Evolutionary conservation across 2,113 vertebrate species (phyloP).

Genomic region (Mesembrinibis cayennensis): DNA sequence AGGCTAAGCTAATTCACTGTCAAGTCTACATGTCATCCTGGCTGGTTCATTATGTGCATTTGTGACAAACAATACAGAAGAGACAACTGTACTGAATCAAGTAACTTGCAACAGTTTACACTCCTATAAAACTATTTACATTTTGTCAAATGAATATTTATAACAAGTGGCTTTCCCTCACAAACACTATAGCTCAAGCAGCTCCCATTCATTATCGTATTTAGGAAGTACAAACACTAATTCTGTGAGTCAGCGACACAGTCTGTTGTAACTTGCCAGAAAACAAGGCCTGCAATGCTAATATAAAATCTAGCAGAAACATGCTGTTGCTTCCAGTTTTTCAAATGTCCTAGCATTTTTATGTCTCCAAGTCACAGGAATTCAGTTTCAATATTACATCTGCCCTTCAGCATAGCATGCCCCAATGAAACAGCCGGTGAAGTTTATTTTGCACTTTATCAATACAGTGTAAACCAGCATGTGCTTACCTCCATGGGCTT

Average conservation of each 20-base stretch:
- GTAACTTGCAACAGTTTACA: slow-evolving; percentile 70
- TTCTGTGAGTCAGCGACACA: background rate
- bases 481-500: slow-evolving; percentile 73
- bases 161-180: slow-evolving; percentile 66
- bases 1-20: slow-evolving; percentile 59
- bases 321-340: slow-evolving; percentile 12
- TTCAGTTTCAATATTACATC: slow-evolving; percentile 1
- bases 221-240: slow-evolving; percentile 42
- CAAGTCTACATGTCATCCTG: slow-evolving; percentile 55
- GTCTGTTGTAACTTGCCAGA: background rate
- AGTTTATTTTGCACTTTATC: slow-evolving; percentile 74
- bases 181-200: slow-evolving; percentile 53
- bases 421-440: slow-evolving; percentile 70
- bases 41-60: slow-evolving; percentile 71
- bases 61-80: slow-evolving; percentile 69
- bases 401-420: slow-evolving; percentile 52
- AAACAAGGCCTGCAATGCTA: background rate
- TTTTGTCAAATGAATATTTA: slow-evolving; percentile 79
- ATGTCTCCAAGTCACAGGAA: slow-evolving; percentile 4
- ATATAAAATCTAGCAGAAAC: background rate
- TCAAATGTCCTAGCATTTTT: background rate
- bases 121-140: slow-evolving; percentile 77
- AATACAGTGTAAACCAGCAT: slow-evolving; percentile 74
- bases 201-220: slow-evolving; percentile 28
- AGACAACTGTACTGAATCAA: slow-evolving; percentile 72